Evolutionary conservation across 2,113 vertebrate genomes (phyloP).

Genomic region (Vombatus ursinus): DNA sequence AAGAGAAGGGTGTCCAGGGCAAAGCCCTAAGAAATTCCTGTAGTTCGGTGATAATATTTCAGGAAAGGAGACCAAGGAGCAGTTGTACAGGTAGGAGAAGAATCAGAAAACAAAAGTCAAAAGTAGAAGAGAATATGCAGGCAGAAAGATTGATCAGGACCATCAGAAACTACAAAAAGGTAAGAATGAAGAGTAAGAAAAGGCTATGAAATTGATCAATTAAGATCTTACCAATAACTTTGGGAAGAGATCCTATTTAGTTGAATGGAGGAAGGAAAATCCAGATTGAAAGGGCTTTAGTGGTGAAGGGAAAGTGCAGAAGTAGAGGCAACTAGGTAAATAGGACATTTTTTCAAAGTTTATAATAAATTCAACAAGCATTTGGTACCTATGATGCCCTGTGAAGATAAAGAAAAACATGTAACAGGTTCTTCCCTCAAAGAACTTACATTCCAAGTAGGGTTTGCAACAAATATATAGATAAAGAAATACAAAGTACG

Average conservation of each 20-base stretch:
- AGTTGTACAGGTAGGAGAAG: neutral
- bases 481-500: neutral
- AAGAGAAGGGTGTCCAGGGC: neutral
- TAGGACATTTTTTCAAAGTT: neutral
- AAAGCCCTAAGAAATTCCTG: neutral
- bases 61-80: neutral
- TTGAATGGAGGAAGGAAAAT: neutral
- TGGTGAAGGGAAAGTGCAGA: neutral
- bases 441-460: neutral
- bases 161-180: neutral
- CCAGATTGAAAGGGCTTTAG: neutral
- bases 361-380: neutral
- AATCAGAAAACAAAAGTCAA: neutral
- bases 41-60: neutral
- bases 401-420: neutral
- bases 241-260: neutral
- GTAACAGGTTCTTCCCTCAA: neutral
- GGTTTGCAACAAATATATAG: neutral
- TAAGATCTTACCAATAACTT: neutral
- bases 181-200: neutral
- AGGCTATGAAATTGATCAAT: neutral
- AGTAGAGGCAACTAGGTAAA: neutral
- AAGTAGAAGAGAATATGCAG: neutral
- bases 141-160: neutral
- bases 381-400: neutral